Evolutionary conservation across 2,113 vertebrate genomes (phyloP), one percentile per base, ranked within the genome.

Genomic region (Lepus europaeus): DNA sequence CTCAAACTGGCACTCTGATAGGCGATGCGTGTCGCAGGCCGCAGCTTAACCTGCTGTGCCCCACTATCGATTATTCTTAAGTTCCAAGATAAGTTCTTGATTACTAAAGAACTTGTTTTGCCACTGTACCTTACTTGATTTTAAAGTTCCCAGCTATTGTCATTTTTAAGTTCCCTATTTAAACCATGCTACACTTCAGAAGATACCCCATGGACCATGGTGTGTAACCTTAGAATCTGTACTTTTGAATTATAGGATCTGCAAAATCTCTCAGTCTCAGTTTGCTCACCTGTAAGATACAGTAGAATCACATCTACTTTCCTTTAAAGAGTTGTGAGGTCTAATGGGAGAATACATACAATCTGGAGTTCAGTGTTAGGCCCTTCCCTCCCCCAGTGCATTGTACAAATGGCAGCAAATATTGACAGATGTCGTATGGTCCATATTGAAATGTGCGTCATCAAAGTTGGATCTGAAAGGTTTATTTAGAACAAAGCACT

Each of bases 401-500:
- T 68, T 64, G 45, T 19, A 63, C 27, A 33, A 19, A 74, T 29
- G 33, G 61, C 51, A 66, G 8, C 27, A 33, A 76, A 61, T 74
- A 36, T 12, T 10, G 27, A 27, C 39, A 73, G 76, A 53, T 93
- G 66, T 61, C 51, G 25, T 13, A 25, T 14, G 36, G 13, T 14
- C 61, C 59, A 31, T 70, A 49, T 16, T 56, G 61, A 93, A 69
- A 88, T 0, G 6, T 14, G 19, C 70, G 36, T 90, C 82, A 53
- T 8, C 19, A 27, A 36, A 16, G 6, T 25, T 29, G 63, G 78
- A 69, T 81, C 19, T 87, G 39, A 49, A 49, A 27, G 22, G 51
- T 56, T 84, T 76, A 69, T 56, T 91, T 86, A 68, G 49, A 91
- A 89, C 61, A 80, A 77, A 94, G 23, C 33, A 63, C 68, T 25